Conservation (phyloP, 2,888 invertebrate genomes). For the Argyra leucocephala region DNA sequence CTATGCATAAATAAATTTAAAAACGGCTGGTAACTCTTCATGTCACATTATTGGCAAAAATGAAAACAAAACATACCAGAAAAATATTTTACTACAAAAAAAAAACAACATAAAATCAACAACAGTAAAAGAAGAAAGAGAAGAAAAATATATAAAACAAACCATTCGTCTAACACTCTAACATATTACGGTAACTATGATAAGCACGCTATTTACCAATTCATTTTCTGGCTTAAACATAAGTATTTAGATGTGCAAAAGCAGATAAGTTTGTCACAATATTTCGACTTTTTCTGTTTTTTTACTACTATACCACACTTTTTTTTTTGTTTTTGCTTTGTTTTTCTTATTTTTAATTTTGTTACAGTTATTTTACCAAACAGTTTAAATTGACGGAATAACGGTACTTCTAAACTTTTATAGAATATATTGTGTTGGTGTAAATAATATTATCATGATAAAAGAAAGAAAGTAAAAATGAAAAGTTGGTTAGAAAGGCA, state of each 20-base stretch:
- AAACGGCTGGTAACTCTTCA: too few species aligned
- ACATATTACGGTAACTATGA: neutral
- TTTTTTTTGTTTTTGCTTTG: neutral
- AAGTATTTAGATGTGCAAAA: slow-evolving; percentile 18
- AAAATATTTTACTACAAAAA: too few species aligned
- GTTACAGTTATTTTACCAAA: neutral
- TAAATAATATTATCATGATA: too few species aligned
- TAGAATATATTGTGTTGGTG: too few species aligned
- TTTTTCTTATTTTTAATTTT: neutral
- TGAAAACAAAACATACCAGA: too few species aligned
- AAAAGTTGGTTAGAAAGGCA: neutral
- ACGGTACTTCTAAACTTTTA: neutral
- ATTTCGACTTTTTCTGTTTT: slow-evolving; percentile 11
- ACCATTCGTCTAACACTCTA: neutral
- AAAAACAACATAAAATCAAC: neutral
- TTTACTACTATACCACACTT: neutral
- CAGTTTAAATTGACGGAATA: neutral
- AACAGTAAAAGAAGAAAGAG: neutral
- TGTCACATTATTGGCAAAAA: too few species aligned
- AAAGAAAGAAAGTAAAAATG: neutral
- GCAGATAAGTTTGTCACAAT: slow-evolving; percentile 19
- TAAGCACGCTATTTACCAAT: slow-evolving; percentile 20
- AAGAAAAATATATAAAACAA: neutral
- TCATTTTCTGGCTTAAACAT: slow-evolving; percentile 15
- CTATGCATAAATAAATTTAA: too few species aligned